These are phyloP conservation scores for Cephalopachus bancanus DNA, from an alignment of 2,797 vertebrate species.

Conservation along the genomic window DNA sequence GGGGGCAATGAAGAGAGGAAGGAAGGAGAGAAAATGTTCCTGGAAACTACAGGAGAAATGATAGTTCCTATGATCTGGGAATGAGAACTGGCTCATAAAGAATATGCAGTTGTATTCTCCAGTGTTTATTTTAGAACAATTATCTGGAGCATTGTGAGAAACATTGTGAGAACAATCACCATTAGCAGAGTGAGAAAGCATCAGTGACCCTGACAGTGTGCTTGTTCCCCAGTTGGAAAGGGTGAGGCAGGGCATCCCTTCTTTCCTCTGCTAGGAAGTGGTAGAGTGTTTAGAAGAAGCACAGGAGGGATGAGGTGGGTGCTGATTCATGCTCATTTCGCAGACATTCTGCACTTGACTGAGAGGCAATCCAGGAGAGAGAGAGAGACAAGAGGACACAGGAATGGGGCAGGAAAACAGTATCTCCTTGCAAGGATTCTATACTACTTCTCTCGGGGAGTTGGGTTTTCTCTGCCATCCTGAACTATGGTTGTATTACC, in stretches of 20 bases:
- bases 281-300: not conserved
- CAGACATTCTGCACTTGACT: not conserved
- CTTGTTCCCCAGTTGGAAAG: not conserved
- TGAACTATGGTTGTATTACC: not conserved
- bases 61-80: not conserved
- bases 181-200: not conserved
- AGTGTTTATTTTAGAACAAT: not conserved
- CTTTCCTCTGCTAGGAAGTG: not conserved
- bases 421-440: not conserved
- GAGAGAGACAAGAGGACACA: not conserved
- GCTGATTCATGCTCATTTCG: not conserved
- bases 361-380: not conserved
- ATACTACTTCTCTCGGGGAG: not conserved
- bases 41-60: not conserved
- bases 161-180: no score
- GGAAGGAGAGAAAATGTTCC: not conserved
- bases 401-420: not conserved
- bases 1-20: not conserved
- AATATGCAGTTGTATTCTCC: not conserved
- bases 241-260: not conserved
- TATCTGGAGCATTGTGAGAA: not conserved
- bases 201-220: not conserved
- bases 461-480: not conserved
- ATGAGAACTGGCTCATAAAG: not conserved
- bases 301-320: no score